A percentile compares a stretch with the other conserved stretches of the same genome.
Conservation (phyloP, 1,140 invertebrate genomes). For the Venturia canescens region DNA sequence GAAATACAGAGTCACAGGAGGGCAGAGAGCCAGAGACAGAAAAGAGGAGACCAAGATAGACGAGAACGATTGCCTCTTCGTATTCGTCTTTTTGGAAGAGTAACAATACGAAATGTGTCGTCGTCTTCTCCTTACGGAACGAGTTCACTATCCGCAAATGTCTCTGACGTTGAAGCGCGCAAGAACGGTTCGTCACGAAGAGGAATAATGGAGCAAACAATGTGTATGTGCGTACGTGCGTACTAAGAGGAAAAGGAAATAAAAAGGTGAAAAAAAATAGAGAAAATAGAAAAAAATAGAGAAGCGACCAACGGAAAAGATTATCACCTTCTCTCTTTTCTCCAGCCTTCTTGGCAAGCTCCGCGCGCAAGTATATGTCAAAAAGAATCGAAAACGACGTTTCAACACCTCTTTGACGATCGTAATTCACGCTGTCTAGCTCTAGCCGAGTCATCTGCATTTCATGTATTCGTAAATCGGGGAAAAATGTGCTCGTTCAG, state of each 20-base stretch:
- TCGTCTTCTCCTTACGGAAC: neutral
- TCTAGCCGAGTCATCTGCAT: neutral
- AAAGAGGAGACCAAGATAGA: neutral
- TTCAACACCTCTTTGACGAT: constrained; percentile 56
- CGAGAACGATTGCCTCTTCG: neutral
- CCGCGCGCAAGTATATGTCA: constrained; percentile 42
- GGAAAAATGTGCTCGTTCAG: constrained; percentile 37
- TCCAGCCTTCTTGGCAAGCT: neutral
- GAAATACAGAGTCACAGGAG: neutral
- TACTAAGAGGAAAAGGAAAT: too few relatives aligned
- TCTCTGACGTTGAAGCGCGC: neutral
- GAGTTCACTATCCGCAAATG: neutral
- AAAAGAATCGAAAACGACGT: constrained; percentile 25
- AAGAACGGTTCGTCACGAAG: constrained; percentile 16
- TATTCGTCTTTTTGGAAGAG: neutral
- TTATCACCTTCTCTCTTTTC: neutral
- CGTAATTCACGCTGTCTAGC: constrained; percentile 60
- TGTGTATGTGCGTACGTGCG: constrained; percentile 1
- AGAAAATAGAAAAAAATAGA: neutral
- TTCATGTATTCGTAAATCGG: neutral
- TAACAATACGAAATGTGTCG: neutral
- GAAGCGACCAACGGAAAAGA: constrained; percentile 28
- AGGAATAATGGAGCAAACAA: constrained; percentile 54
- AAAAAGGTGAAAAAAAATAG: too few relatives aligned
- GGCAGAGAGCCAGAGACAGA: too few relatives aligned